A percentile compares a stretch with the other conserved stretches of the same genome.
Conservation (phyloP, 2,113 vertebrate genomes). For the Cyphomyrus discorhynchus region DNA sequence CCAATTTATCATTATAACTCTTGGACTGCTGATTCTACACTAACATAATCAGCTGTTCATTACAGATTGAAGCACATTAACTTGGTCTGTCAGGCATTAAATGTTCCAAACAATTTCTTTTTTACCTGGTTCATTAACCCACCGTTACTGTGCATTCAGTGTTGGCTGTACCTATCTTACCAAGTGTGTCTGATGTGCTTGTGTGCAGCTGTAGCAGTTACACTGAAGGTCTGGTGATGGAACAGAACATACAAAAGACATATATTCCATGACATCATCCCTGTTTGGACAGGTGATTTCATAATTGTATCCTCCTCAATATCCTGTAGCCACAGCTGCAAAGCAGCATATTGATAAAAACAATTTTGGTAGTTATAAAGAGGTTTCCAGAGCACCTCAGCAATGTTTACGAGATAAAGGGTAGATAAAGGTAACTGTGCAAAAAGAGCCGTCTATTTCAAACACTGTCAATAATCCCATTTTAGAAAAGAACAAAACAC, state of each 20-base stretch:
- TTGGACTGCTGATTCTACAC: background rate
- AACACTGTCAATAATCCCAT: background rate
- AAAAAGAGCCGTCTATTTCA: background rate
- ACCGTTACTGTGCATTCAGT: background rate
- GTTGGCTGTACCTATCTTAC: background rate
- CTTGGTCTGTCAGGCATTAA: background rate
- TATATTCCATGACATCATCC: background rate
- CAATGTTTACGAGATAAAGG: background rate
- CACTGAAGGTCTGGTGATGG: background rate
- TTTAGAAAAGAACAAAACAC: background rate
- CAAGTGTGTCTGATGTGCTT: background rate
- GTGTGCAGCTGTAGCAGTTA: background rate
- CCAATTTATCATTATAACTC: background rate
- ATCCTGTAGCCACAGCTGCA: background rate
- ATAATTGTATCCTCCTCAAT: background rate
- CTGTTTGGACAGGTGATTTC: background rate
- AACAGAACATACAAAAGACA: background rate
- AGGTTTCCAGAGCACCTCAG: background rate
- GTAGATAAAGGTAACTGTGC: background rate
- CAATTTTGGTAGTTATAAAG: background rate
- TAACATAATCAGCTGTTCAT: background rate
- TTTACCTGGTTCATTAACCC: background rate
- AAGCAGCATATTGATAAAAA: background rate
- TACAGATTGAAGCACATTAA: background rate
- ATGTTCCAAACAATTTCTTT: background rate